Evolutionary conservation across 2,113 vertebrate species (phyloP).

Genomic region (Upupa epops): DNA sequence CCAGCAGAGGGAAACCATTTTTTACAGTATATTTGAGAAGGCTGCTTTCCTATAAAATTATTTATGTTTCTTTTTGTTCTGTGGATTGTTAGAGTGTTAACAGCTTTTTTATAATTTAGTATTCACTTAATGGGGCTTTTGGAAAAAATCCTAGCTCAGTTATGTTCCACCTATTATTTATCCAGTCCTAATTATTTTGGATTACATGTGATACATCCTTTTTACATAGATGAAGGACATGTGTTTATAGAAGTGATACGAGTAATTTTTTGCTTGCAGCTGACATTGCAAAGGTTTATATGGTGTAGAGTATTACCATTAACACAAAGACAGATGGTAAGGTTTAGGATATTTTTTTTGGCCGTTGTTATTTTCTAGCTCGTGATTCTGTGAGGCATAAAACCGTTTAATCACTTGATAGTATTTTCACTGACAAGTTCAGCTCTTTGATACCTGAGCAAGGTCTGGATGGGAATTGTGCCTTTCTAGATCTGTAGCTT

Average conservation of each 20-base stretch:
- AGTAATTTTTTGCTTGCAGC: not conserved
- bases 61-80: not conserved
- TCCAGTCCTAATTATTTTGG: not conserved
- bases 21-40: not conserved
- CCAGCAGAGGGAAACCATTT: not conserved
- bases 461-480: not conserved
- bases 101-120: not conserved
- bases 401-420: not conserved
- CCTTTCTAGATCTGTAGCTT: not conserved
- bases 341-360: not conserved
- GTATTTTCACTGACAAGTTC: not conserved
- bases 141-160: not conserved
- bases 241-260: not conserved
- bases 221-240: not conserved
- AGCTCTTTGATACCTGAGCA: not conserved
- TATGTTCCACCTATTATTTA: not conserved
- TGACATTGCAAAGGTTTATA: not conserved
- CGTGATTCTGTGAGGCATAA: not conserved
- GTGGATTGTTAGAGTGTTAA: not conserved
- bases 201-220: not conserved
- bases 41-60: not conserved
- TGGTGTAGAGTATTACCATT: not conserved
- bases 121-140: not conserved
- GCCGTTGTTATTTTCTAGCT: not conserved
- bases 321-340: not conserved